Conservation (phyloP, 2,797 vertebrate species). For the Peromyscus nudipes region DNA sequence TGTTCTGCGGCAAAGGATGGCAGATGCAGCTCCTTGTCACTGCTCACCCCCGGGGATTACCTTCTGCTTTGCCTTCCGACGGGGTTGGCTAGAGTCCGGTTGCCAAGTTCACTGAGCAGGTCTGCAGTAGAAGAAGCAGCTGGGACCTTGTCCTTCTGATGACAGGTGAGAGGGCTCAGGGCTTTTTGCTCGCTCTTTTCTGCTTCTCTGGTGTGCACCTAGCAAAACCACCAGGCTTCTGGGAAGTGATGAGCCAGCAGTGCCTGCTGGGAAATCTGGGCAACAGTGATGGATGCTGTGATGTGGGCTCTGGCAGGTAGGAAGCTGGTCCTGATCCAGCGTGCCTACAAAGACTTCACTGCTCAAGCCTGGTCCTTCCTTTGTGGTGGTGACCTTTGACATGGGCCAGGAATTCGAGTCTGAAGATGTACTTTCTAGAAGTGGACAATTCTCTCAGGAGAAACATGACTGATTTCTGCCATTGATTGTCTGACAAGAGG, state of each 20-base stretch:
- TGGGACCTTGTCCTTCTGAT: not conserved
- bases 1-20: not conserved
- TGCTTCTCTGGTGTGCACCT: not conserved
- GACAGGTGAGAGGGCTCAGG: not conserved
- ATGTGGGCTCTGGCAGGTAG: not conserved
- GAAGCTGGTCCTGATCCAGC: not conserved
- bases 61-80: not conserved
- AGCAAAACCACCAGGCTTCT: not conserved
- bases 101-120: not conserved
- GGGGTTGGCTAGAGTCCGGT: not conserved
- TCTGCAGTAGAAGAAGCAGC: not conserved
- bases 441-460: not conserved
- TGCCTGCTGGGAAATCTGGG: not conserved
- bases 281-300: not conserved
- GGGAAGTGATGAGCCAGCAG: not conserved
- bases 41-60: not conserved
- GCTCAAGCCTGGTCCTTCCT: not conserved
- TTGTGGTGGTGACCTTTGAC: not conserved
- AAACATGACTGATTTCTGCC: not conserved
- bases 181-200: not conserved
- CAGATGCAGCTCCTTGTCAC: not conserved
- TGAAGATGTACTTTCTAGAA: slow-evolving; percentile 49
- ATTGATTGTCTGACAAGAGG: slow-evolving; percentile 8
- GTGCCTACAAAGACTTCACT: not conserved
- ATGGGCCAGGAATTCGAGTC: not conserved